Conservation (phyloP, 2,797 vertebrate species). For the Sebastes hubbsi region DNA sequence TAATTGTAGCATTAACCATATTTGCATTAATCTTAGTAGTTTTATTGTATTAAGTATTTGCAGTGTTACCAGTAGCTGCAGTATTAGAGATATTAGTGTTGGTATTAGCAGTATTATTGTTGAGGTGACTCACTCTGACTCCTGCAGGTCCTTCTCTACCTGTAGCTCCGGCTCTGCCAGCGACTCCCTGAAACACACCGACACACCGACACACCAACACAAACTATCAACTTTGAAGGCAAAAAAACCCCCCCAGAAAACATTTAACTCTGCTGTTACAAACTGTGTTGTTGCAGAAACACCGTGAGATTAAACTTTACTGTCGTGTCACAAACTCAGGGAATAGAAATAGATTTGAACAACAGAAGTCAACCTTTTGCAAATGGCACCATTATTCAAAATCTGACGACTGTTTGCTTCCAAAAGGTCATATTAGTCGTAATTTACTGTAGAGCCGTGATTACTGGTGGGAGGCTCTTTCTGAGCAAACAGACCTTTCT, state of each 20-base stretch:
- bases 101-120: fast-evolving
- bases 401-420: not conserved
- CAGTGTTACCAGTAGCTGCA: not conserved
- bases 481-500: not conserved
- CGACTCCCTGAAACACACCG: slow-evolving; percentile 84
- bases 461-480: not conserved
- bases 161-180: slow-evolving; percentile 84
- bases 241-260: not conserved
- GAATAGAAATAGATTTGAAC: not conserved
- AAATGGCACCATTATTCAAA: slow-evolving; percentile 20
- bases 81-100: not conserved
- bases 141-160: slow-evolving; percentile 91
- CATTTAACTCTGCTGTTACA: not conserved
- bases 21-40: no score
- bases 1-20: not conserved
- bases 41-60: not conserved
- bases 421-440: not conserved
- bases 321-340: not conserved
- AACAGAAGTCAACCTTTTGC: slow-evolving; percentile 10
- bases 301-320: not conserved
- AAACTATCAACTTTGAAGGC: not conserved
- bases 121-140: slow-evolving; percentile 85
- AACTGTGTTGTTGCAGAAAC: not conserved
- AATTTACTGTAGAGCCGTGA: not conserved
- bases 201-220: no score